These are phyloP conservation scores for Chaetorhynchus papuensis DNA, from an alignment of 2,113 vertebrate genomes.

Conservation along the genomic window DNA sequence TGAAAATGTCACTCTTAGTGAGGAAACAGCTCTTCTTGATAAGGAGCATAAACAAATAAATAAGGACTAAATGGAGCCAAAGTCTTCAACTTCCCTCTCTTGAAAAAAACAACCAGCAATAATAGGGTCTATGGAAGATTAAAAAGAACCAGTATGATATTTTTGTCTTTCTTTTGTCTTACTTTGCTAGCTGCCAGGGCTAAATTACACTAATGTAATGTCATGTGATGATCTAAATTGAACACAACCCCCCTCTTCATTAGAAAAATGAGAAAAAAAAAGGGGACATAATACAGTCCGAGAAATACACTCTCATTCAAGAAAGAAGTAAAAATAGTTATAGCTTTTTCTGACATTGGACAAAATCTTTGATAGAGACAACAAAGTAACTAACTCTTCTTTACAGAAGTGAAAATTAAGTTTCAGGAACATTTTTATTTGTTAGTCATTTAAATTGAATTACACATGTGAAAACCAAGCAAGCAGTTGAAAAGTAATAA, in stretches of 20 bases:
- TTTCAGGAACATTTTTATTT: neutral
- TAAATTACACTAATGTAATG: neutral
- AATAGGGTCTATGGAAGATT: neutral
- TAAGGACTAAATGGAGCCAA: neutral
- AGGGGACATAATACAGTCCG: neutral
- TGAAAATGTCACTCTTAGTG: neutral
- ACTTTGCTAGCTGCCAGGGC: neutral
- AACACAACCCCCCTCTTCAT: neutral
- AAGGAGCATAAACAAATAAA: constrained; percentile 12
- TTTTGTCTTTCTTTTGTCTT: neutral
- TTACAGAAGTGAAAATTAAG: neutral
- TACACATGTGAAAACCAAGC: neutral
- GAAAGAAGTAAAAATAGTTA: neutral
- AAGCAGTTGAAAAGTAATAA: neutral
- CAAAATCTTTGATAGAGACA: neutral
- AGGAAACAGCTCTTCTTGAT: neutral
- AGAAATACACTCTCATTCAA: neutral
- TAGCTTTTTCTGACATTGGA: neutral
- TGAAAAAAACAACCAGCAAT: neutral
- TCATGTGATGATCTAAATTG: neutral
- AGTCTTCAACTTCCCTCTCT: neutral
- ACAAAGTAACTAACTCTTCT: neutral
- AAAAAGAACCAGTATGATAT: neutral
- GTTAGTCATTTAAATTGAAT: neutral
- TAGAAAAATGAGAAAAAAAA: neutral